Evolutionary conservation across 2,113 vertebrate species (phyloP), one percentile per base, ranked within the genome.

Genomic region (Saguinus midas): DNA sequence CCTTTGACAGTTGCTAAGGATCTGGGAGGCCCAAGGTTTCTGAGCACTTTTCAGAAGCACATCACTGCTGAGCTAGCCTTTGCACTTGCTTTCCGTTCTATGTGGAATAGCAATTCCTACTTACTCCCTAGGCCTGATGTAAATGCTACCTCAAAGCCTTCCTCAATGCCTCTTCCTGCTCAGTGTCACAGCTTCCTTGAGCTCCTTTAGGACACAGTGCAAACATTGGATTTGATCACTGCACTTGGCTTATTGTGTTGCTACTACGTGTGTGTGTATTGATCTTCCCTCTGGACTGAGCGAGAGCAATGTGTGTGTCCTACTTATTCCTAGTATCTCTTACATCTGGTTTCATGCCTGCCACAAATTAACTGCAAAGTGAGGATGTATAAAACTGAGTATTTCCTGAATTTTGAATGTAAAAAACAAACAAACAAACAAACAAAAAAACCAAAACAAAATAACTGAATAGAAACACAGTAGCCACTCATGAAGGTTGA

Each of bases 261-360:
- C 18, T 11, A 3, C 23, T 10, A 35, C 14, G 11, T 48, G 4
- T 66, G 8, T n/a, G 3, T 1, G 2, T 10, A 6, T 1, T 8
- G 4, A 45, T 79, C 70, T 79, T 87, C 27, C 45, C 21, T 48
- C 8, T n/a, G 25, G 43, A 18, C 13, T 6, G 1, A 92, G 6
- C 9, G 2, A 83, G 20, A 55, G 5, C 1, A 45, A 1, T 2
- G 9, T 64, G 21, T 14, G 2, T 25, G 27, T 4, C n/a, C 8
- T 55, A 17, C 23, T 48, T 48, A 79, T 40, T 89, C 90, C 48
- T 92, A 80, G 35, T 25, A 35, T 20, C 76, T 48, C 70, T 87
- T 45, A 6, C 45, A 35, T 55, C 37, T 89, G 70, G 35, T 68
- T 94, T 78, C 70, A 25, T 35, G n/a, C 35, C 18, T n/a, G 32